Evolutionary conservation across 2,888 invertebrate species (phyloP), one percentile per base, ranked within the genome.

Genomic region (Loripinus fragilis): DNA sequence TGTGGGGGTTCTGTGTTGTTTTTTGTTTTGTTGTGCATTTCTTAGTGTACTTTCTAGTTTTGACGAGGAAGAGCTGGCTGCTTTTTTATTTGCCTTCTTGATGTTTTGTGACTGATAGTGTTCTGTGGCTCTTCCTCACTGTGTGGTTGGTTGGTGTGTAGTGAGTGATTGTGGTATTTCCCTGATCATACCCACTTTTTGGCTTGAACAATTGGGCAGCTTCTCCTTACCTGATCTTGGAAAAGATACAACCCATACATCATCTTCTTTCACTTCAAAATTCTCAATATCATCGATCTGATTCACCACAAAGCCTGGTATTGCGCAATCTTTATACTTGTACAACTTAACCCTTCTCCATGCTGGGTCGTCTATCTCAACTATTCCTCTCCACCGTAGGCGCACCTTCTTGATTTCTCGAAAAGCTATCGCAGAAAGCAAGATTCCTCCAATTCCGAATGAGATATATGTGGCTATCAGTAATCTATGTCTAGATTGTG

Each of bases 161-260:
- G n/a, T n/a, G n/a, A n/a, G n/a, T n/a, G n/a, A n/a, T n/a, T n/a
- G n/a, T n/a, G n/a, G n/a, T n/a, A n/a, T n/a, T n/a, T n/a, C n/a
- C n/a, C n/a, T n/a, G n/a, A n/a, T n/a, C n/a, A n/a, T n/a, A n/a
- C n/a, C n/a, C n/a, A n/a, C n/a, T n/a, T n/a, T n/a, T n/a, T n/a
- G n/a, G n/a, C n/a, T n/a, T n/a, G n/a, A n/a, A n/a, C n/a, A n/a
- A n/a, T n/a, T n/a, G n/a, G n/a, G n/a, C n/a, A n/a, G n/a, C n/a
- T n/a, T n/a, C n/a, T n/a, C 12, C 94, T 94, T 91, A 97, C 98
- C 98, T 88, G 98, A 97, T 89, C 97, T 95, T 0, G 98, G 98
- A 94, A 96, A 98, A 23, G 97, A 97, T 52, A 97, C 95, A 92
- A 98, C 95, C 97, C 97, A 97, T 0, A 97, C 95, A 93, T 98